Conservation (phyloP, 2,113 vertebrate species). For the Apodemus speciosus region DNA sequence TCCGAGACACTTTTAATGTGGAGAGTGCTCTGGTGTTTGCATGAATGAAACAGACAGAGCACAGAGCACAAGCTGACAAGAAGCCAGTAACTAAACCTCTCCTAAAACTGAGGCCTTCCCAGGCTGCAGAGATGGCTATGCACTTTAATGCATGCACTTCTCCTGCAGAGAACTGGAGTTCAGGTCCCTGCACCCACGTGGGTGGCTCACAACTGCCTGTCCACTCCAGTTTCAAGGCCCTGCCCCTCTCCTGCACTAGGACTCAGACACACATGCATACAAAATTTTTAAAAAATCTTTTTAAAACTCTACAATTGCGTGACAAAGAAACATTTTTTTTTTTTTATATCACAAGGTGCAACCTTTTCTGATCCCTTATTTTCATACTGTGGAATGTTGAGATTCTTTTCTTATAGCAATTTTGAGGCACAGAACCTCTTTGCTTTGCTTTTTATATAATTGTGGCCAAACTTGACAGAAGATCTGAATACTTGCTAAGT, state of each 20-base stretch:
- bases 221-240: background rate
- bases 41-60: conserved; percentile 84
- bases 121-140: background rate
- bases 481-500: conserved; percentile 87
- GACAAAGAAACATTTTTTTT: conserved; percentile 38
- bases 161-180: background rate
- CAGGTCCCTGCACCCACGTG: background rate
- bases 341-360: conserved; percentile 72
- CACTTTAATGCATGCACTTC: too few species aligned
- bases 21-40: conserved; percentile 85
- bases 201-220: background rate
- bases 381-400: conserved; percentile 80
- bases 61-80: conserved; percentile 82
- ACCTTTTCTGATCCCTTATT: conserved; percentile 51
- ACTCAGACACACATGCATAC: too few species aligned
- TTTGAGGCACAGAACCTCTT: conserved; percentile 69
- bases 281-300: background rate
- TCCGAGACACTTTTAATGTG: conserved; percentile 85
- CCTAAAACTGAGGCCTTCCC: conserved; percentile 76
- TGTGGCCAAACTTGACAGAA: conserved; percentile 84
- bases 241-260: background rate
- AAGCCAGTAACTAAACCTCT: conserved; percentile 85
- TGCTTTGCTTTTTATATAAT: conserved; percentile 80
- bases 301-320: background rate
- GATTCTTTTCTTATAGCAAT: conserved; percentile 76